Conservation (phyloP, 2,797 vertebrate genomes). For the Poecilia wingei region DNA sequence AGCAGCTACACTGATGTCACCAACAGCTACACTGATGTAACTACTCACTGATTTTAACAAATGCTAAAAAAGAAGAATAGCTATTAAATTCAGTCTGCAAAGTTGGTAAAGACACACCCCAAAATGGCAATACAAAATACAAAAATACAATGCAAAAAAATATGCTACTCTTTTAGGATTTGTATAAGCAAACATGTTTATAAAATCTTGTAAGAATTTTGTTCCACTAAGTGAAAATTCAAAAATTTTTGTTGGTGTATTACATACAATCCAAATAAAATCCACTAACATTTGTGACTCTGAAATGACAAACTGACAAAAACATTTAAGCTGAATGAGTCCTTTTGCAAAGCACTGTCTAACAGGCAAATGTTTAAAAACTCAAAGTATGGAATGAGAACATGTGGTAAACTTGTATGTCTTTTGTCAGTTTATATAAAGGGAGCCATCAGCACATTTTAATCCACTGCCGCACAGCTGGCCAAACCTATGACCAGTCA, state of each 20-base stretch:
- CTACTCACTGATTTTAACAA: not conserved
- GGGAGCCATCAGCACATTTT: slow-evolving; percentile 76
- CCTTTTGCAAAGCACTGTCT: slow-evolving; percentile 30
- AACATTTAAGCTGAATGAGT: not conserved
- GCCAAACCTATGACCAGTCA: slow-evolving; percentile 71
- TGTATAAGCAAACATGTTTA: not conserved
- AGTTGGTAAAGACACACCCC: not conserved
- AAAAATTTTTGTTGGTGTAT: not conserved
- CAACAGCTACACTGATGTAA: no score
- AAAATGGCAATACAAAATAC: not conserved
- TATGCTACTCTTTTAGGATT: not conserved
- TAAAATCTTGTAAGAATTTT: not conserved
- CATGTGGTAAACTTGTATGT: slow-evolving; percentile 68
- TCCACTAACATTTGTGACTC: not conserved
- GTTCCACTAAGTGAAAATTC: not conserved
- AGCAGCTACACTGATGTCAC: no score
- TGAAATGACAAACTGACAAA: not conserved
- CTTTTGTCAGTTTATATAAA: slow-evolving; percentile 80
- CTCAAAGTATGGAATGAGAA: slow-evolving; percentile 54
- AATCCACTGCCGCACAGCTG: slow-evolving; percentile 72
- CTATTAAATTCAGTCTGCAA: not conserved
- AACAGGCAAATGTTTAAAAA: slow-evolving; percentile 43
- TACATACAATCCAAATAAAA: not conserved
- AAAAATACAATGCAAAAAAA: not conserved
- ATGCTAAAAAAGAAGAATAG: not conserved